phyloP scores from a whole-genome alignment of 2,113 vertebrate genomes.

The Laticauda colubrina region DNA sequence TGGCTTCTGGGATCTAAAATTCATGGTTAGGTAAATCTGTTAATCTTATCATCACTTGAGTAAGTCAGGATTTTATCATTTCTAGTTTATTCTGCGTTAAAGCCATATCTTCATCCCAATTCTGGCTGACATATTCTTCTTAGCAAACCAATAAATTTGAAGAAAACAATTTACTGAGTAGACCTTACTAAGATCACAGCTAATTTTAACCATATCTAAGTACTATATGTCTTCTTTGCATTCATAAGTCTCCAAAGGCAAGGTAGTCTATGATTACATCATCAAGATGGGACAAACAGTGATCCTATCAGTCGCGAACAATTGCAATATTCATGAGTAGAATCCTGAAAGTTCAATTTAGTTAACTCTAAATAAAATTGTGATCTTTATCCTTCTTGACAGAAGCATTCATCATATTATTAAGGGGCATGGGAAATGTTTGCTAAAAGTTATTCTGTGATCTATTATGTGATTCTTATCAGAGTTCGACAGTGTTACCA shows the following conservation, averaged over 20 bases:
- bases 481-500: conserved; percentile 58
- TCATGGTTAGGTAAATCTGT: background rate
- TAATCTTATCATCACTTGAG: conserved; percentile 12
- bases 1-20: conserved; percentile 11
- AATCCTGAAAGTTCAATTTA: conserved; percentile 68
- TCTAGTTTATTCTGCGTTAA: background rate
- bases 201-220: accelerated
- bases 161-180: conserved; percentile 27
- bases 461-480: conserved; percentile 69
- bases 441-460: conserved; percentile 67
- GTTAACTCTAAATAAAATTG: conserved; percentile 66
- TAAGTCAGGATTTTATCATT: background rate
- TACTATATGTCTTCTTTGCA: conserved; percentile 19
- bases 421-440: conserved; percentile 67
- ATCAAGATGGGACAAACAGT: conserved; percentile 38
- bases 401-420: conserved; percentile 76
- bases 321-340: conserved; percentile 64
- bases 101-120: background rate
- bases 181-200: conserved; percentile 5
- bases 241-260: conserved; percentile 17
- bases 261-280: conserved; percentile 39
- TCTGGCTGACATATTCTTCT: background rate
- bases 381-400: conserved; percentile 72
- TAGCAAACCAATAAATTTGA: background rate
- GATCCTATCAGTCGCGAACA: conserved; percentile 54